Conservation (phyloP, 2,113 vertebrate species). For the Clarias magur region DNA sequence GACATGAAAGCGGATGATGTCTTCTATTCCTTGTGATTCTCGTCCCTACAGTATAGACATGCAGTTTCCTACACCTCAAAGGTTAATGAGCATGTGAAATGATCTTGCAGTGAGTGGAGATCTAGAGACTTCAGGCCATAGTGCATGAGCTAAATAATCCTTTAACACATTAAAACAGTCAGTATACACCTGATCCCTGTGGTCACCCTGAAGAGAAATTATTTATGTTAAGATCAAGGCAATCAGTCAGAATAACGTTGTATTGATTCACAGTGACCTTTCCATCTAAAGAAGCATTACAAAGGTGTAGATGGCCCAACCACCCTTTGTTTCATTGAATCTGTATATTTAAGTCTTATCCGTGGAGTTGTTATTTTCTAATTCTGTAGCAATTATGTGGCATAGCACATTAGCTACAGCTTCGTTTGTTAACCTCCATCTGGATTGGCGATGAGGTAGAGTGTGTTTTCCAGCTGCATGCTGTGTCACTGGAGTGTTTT, state of each 20-base stretch:
- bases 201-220: neutral
- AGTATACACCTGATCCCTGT: neutral
- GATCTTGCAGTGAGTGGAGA: neutral
- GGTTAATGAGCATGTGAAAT: no score
- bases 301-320: neutral
- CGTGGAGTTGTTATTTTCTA: neutral
- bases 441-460: conserved; percentile 5
- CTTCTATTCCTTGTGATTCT: no score
- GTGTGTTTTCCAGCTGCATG: conserved; percentile 23
- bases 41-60: no score
- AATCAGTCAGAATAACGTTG: neutral
- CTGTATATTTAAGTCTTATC: neutral
- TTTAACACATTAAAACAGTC: neutral
- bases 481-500: conserved; percentile 28
- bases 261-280: neutral
- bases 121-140: no score
- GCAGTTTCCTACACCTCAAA: no score
- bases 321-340: neutral
- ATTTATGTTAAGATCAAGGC: neutral
- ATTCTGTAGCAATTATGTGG: neutral
- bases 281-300: neutral
- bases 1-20: no score
- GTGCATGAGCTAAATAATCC: neutral
- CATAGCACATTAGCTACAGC: conserved; percentile 15
- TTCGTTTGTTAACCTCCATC: conserved; percentile 32